Evolutionary conservation across 2,888 invertebrate species (phyloP).

Genomic region (Brachyopa scutellaris): DNA sequence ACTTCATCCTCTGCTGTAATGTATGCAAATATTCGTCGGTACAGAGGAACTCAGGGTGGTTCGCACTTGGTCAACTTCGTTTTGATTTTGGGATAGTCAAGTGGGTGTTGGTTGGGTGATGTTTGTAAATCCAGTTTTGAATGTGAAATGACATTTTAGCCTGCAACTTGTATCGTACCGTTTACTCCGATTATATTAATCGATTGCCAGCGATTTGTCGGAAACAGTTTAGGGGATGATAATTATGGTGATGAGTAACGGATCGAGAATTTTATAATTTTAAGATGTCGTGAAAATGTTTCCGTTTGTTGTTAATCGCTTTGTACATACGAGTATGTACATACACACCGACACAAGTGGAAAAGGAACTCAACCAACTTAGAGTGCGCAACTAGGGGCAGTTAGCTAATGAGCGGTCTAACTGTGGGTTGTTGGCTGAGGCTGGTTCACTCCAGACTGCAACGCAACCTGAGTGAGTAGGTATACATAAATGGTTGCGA

Average conservation of each 20-base stretch:
- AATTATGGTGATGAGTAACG: slow-evolving; percentile 14
- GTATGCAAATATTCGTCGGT: slow-evolving; percentile 56
- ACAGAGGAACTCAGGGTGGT: neutral
- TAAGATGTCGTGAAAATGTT: neutral
- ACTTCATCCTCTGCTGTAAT: slow-evolving; percentile 49
- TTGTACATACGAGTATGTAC: too few species aligned
- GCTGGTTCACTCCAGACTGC: too few species aligned
- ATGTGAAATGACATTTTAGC: slow-evolving; percentile 55
- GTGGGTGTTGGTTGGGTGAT: slow-evolving; percentile 76
- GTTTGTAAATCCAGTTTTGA: slow-evolving; percentile 51
- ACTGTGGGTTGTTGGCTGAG: too few species aligned
- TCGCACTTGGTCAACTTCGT: slow-evolving; percentile 50
- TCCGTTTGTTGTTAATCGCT: too few species aligned
- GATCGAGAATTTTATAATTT: neutral
- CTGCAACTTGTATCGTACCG: slow-evolving; percentile 3
- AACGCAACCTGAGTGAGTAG: too few species aligned
- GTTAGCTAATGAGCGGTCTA: too few species aligned
- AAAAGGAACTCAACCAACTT: too few species aligned
- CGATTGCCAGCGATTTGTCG: slow-evolving; percentile 50
- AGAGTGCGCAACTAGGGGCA: too few species aligned
- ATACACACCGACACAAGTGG: too few species aligned
- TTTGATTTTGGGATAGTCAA: slow-evolving; percentile 64
- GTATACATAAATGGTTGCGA: too few species aligned
- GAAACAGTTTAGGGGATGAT: slow-evolving; percentile 21
- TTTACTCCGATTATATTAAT: slow-evolving; percentile 45